phyloP scores from a whole-genome alignment of 1,140 invertebrate species.

The Telenomus remus region DNA sequence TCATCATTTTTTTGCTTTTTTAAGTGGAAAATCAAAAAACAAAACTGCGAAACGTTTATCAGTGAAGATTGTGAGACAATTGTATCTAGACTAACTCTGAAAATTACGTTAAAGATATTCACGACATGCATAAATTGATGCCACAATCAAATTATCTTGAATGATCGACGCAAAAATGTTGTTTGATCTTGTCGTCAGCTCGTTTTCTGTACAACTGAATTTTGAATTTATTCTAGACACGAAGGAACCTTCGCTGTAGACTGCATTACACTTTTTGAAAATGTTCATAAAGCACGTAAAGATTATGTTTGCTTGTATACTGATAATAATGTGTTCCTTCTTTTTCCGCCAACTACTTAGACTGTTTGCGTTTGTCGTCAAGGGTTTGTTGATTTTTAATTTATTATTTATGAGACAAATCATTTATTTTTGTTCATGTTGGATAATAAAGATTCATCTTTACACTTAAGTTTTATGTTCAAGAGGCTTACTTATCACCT shows the following conservation, averaged over 20 bases:
- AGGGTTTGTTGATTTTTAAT: background rate
- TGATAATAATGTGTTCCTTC: slow-evolving; percentile 6
- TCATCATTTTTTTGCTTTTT: too few species aligned
- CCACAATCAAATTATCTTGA: background rate
- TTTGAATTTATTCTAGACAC: slow-evolving; percentile 14
- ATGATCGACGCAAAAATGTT: background rate
- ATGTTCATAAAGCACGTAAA: background rate
- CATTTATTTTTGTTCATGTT: background rate
- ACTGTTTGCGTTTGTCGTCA: background rate
- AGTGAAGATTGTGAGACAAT: too few species aligned
- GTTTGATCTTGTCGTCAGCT: slow-evolving; percentile 9
- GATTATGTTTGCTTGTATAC: slow-evolving; percentile 20
- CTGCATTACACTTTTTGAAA: slow-evolving; percentile 23
- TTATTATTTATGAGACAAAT: background rate
- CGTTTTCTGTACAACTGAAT: slow-evolving; percentile 16
- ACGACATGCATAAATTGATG: slow-evolving; percentile 11
- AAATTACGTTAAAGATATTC: background rate
- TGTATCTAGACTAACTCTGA: background rate
- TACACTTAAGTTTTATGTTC: too few species aligned
- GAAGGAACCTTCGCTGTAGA: slow-evolving; percentile 11
- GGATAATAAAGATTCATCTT: too few species aligned
- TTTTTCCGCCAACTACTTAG: background rate
- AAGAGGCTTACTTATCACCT: too few species aligned
- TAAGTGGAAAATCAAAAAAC: too few species aligned
- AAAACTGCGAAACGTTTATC: too few species aligned